Percentiles rank a stretch among this genome's conserved stretches.
These are phyloP conservation scores for Melanaphis sacchari DNA, from an alignment of 1,140 invertebrate species.

Conservation along the genomic window DNA sequence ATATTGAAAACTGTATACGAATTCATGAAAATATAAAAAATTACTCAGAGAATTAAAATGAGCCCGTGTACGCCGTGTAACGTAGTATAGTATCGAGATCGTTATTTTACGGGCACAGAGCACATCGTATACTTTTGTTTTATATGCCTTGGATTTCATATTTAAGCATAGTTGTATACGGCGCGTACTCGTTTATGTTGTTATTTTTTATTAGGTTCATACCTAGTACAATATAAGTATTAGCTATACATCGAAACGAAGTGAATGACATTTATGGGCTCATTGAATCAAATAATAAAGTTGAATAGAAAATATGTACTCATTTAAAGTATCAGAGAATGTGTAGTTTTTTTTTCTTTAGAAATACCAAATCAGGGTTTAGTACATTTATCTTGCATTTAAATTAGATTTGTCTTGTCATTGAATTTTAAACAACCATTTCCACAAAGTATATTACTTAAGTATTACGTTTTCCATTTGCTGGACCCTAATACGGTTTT, in stretches of 20 bases:
- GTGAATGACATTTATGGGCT: neutral
- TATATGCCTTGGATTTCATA: neutral
- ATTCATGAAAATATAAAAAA: neutral
- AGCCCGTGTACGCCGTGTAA: neutral
- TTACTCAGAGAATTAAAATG: neutral
- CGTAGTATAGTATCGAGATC: neutral
- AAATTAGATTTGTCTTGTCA: neutral
- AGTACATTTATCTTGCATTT: neutral
- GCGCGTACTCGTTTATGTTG: too few species aligned
- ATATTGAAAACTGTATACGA: neutral
- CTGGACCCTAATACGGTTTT: slow-evolving; percentile 7
- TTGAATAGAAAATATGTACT: neutral
- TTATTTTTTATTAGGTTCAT: too few species aligned
- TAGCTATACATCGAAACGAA: too few species aligned
- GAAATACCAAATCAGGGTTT: neutral
- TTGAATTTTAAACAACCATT: neutral
- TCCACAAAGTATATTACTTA: neutral
- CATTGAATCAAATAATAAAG: neutral
- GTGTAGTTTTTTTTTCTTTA: neutral
- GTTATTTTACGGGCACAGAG: neutral
- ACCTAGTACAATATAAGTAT: too few species aligned
- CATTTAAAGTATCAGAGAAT: neutral
- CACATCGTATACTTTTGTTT: neutral
- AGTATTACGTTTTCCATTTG: neutral
- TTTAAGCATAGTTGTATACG: too few species aligned